These are phyloP conservation scores for Diploptera punctata DNA, from an alignment of 2,888 invertebrate species.

Conservation along the genomic window DNA sequence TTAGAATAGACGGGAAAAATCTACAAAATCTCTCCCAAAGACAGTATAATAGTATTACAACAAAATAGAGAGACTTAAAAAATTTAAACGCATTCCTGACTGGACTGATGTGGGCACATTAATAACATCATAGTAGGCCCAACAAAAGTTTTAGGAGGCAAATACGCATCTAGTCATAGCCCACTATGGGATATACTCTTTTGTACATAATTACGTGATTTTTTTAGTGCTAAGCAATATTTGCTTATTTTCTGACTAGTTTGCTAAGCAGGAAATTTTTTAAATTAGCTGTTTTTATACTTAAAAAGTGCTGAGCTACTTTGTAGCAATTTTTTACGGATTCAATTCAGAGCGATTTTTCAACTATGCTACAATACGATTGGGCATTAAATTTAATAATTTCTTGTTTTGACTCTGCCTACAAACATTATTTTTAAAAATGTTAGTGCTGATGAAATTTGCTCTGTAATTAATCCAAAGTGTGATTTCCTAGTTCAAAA, in stretches of 20 bases:
- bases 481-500: constrained; percentile 17
- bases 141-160: constrained; percentile 16
- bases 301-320: background rate
- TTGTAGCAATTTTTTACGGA: background rate
- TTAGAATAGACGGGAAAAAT: too few species aligned
- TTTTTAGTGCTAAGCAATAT: constrained; percentile 10
- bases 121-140: background rate
- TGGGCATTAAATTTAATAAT: too few species aligned
- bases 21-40: background rate
- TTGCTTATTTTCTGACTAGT: constrained; percentile 19
- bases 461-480: background rate
- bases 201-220: constrained; percentile 26
- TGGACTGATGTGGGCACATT: background rate
- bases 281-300: background rate
- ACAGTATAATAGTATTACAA: constrained; percentile 5
- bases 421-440: too few species aligned
- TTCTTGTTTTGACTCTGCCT: too few species aligned
- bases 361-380: too few species aligned
- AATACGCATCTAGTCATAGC: constrained; percentile 40
- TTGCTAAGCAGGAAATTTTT: constrained; percentile 20
- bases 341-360: too few species aligned
- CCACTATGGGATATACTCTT: constrained; percentile 26
- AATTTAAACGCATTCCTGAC: constrained; percentile 33
- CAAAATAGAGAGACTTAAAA: background rate
- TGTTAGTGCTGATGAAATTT: too few species aligned